These are phyloP conservation scores for Eulemur rubriventer DNA, from an alignment of 2,797 vertebrate genomes.

Conservation along the genomic window DNA sequence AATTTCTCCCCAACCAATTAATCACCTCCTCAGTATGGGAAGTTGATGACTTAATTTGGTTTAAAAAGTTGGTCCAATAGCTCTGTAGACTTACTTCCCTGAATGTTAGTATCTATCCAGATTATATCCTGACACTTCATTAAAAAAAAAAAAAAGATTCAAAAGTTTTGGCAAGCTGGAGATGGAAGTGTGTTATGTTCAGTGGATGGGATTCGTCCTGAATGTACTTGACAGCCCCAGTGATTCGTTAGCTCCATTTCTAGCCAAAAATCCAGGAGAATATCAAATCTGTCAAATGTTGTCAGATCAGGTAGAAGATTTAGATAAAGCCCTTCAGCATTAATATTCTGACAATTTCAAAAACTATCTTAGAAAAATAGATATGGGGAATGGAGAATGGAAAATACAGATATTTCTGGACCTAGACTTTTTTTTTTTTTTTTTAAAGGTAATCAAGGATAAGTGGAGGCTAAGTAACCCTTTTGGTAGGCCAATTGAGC, in stretches of 20 bases:
- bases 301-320: background rate
- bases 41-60: slow-evolving; percentile 48
- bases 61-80: background rate
- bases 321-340: background rate
- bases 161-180: slow-evolving; percentile 11
- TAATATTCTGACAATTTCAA: background rate
- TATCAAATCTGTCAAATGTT: background rate
- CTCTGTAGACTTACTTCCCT: slow-evolving; percentile 6
- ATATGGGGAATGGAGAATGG: background rate
- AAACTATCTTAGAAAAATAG: background rate
- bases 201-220: background rate
- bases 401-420: background rate
- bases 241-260: background rate
- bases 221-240: background rate
- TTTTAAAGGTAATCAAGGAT: background rate
- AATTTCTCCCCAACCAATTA: background rate
- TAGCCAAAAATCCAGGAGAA: background rate
- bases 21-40: background rate
- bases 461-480: background rate
- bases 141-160: background rate
- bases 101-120: slow-evolving; percentile 5
- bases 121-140: slow-evolving; percentile 25
- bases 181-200: background rate
- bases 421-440: background rate
- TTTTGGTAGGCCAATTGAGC: background rate